Base-by-base conservation (phyloP, 2,888 invertebrate genomes). In the Melinaea marsaeus region DNA sequence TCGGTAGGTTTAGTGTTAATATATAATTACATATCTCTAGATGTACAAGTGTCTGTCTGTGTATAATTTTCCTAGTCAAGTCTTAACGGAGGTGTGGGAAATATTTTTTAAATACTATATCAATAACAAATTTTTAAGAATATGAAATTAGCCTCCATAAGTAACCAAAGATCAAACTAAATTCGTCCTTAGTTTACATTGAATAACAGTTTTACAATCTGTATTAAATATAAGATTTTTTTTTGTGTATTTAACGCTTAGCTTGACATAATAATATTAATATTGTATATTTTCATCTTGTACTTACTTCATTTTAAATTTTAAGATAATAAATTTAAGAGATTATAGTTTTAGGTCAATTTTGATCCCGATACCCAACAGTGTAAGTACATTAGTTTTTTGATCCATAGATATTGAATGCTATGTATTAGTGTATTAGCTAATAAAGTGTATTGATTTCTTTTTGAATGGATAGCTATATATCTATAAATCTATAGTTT, bases 161-260 rank as follows among this genome's bases (percentile, higher is more conserved):
- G 51, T 67, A 57, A 63, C 67, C 67, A 67, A 67, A 67, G 67
- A 67, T 61, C 57, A 48, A 64, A 56, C 60, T 45, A 61, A 61
- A 56, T 61, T 65, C 55, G 56, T 67, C 48, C 64, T 60, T 64
- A 66, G 59, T 62, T 64, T 47, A 58, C 32, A 32, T 51, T n/a
- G 32, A 51, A 51, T 32, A 32, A 51, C 6, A 51, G 5, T 32
- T 51, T 51, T 51, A 51, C 32, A 51, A 32, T 57, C 35, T 57
- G 22, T 33, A 37, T 45, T 63, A 22, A 54, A 60, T 45, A 2
- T 57, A 57, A 63, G 47, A 37, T 57, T 55, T 56, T 11, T n/a
- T 22, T 22, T 22, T 51, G 46, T 64, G 63, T 64, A 60, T 57
- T 64, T 60, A 63, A 35, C 45, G 48, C 13, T 58, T 35, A 55